Evolutionary conservation across 1,140 invertebrate species (phyloP).

Genomic region (Mylabris phalerata): DNA sequence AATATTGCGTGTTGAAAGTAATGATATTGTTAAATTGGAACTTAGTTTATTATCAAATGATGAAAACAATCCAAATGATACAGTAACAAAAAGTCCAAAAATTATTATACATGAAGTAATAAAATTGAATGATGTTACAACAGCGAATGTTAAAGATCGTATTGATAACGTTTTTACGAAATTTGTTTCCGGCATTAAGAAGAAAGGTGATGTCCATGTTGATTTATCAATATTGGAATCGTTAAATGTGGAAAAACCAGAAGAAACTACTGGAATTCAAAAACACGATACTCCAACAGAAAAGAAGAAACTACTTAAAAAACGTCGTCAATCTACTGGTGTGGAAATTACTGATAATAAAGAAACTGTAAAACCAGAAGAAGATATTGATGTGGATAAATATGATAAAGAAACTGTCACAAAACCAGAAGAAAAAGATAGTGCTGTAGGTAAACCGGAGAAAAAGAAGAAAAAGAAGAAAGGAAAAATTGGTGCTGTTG

Average conservation of each 20-base stretch:
- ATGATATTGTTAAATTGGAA: no score
- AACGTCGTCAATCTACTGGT: neutral
- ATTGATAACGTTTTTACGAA: constrained; percentile 16
- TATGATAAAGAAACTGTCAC: neutral
- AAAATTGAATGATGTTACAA: constrained; percentile 10
- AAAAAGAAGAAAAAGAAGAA: neutral
- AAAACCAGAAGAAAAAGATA: neutral
- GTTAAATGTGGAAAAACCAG: neutral
- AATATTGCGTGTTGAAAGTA: no score
- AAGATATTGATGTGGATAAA: neutral
- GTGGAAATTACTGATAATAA: neutral
- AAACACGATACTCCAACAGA: no score
- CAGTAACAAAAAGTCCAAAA: neutral
- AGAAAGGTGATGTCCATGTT: neutral
- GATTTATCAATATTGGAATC: neutral
- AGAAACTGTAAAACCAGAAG: neutral
- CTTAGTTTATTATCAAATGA: no score
- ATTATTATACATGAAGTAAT: constrained; percentile 19
- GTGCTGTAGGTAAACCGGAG: neutral
- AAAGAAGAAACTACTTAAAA: no score
- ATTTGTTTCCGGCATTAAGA: constrained; percentile 18
- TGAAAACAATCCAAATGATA: neutral
- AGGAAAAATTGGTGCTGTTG: no score
- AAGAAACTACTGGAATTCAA: neutral
- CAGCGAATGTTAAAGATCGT: constrained; percentile 11